A percentile compares a stretch with the other conserved stretches of the same genome.
Evolutionary conservation across 2,797 vertebrate genomes (phyloP).

Genomic region (Enteromius treurensis): DNA sequence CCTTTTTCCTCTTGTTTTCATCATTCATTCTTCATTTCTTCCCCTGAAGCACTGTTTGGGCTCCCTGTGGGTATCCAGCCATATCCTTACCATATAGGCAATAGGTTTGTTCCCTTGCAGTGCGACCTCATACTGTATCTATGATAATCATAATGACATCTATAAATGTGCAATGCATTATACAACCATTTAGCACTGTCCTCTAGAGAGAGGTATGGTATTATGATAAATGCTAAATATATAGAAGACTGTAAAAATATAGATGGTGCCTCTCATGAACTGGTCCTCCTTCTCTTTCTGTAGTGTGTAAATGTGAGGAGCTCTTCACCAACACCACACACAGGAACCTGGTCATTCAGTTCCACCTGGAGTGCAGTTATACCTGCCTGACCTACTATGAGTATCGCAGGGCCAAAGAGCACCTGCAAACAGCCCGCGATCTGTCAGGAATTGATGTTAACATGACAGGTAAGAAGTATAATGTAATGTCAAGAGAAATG

Average conservation of each 20-base stretch:
- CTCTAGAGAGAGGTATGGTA: background rate
- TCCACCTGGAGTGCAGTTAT: conserved; percentile 91
- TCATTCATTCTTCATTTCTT: background rate
- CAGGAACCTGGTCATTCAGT: conserved; percentile 83
- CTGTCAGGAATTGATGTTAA: conserved; percentile 82
- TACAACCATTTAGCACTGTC: background rate
- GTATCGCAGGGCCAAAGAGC: conserved; percentile 86
- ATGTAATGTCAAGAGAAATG: background rate
- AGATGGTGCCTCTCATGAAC: background rate
- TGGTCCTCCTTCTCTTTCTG: background rate
- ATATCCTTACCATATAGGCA: background rate
- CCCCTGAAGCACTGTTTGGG: background rate
- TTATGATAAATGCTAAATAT: background rate
- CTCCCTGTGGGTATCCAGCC: background rate
- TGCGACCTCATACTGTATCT: background rate
- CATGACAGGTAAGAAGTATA: conserved; percentile 79
- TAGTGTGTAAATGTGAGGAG: conserved; percentile 75
- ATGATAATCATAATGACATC: background rate
- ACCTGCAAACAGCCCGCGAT: conserved; percentile 81
- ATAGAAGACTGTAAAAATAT: background rate
- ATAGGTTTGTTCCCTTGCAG: background rate
- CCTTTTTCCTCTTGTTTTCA: background rate
- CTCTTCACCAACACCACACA: conserved; percentile 72
- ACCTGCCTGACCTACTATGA: conserved; percentile 88
- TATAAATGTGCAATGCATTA: background rate